A percentile compares a stretch with the other conserved stretches of the same genome.
Evolutionary conservation across 2,797 vertebrate genomes (phyloP).

Genomic region (Orientallactaga sibirica): DNA sequence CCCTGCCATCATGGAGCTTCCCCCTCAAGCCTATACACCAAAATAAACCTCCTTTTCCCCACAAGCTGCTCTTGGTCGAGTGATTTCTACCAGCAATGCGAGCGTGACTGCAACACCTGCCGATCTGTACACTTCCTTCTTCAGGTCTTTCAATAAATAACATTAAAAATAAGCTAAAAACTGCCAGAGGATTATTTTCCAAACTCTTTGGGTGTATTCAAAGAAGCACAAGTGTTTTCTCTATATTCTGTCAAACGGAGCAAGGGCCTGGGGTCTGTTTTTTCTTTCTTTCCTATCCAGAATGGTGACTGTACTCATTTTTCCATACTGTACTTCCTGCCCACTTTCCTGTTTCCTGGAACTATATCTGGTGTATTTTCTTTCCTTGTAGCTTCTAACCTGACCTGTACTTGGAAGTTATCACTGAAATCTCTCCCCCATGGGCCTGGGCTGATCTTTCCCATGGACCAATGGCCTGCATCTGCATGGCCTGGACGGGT

Average conservation of each 20-base stretch:
- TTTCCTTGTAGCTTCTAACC: constrained; percentile 61
- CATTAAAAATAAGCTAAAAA: neutral
- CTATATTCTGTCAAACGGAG: neutral
- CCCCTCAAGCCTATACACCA: no score
- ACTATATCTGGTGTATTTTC: constrained; percentile 4
- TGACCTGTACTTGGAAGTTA: constrained; percentile 54
- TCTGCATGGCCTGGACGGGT: fast-evolving
- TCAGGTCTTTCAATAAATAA: neutral
- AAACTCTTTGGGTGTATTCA: neutral
- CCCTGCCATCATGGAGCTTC: no score
- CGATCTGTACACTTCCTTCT: neutral
- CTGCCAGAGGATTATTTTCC: neutral
- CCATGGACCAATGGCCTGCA: neutral
- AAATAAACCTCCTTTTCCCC: no score
- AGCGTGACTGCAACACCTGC: neutral
- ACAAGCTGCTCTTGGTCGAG: no score
- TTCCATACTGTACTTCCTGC: neutral
- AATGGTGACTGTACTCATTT: neutral
- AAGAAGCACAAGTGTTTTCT: neutral
- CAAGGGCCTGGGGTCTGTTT: neutral
- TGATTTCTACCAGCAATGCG: no score
- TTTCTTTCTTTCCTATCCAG: neutral
- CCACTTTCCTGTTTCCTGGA: constrained; percentile 59
- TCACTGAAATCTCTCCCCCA: constrained; percentile 23
- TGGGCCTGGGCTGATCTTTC: neutral